These are phyloP conservation scores for Drosophila ambigua DNA, from an alignment of 1,140 invertebrate species.

Conservation along the genomic window DNA sequence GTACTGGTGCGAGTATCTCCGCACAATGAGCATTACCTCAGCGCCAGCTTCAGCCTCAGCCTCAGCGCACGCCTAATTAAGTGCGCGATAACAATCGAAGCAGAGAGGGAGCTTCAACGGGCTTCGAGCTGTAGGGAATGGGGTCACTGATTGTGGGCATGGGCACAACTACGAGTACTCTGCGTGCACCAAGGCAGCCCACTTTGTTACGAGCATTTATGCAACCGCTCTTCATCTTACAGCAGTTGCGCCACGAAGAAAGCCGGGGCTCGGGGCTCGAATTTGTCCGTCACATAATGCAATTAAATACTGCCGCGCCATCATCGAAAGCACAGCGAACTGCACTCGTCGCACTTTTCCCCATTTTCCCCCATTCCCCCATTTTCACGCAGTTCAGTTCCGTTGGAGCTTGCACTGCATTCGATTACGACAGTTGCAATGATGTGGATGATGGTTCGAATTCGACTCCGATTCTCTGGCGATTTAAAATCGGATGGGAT, in stretches of 20 bases:
- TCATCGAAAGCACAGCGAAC: conserved; percentile 73
- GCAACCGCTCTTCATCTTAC: conserved; percentile 38
- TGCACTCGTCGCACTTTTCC: conserved; percentile 73
- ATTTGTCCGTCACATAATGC: conserved; percentile 64
- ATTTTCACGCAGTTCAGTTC: conserved; percentile 57
- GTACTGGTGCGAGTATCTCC: too few species aligned
- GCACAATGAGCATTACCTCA: conserved; percentile 50
- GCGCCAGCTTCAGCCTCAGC: not conserved
- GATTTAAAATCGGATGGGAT: conserved; percentile 9
- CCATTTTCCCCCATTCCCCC: conserved; percentile 10
- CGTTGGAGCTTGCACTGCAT: conserved; percentile 36
- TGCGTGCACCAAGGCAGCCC: conserved; percentile 1
- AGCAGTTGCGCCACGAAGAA: conserved; percentile 58
- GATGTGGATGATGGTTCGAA: conserved; percentile 3
- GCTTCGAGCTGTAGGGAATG: conserved; percentile 37
- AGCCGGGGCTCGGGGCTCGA: conserved; percentile 23
- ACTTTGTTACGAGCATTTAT: conserved; percentile 41
- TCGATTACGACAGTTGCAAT: conserved; percentile 17
- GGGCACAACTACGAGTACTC: not conserved
- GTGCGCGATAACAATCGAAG: conserved; percentile 66
- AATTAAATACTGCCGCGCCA: conserved; percentile 61
- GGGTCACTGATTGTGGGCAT: conserved; percentile 61
- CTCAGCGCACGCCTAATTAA: conserved; percentile 72
- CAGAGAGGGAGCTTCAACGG: conserved; percentile 2
- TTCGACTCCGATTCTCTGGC: conserved; percentile 33